Percentiles rank a stretch among this genome's conserved stretches.
These are phyloP conservation scores for Typhlomys cinereus DNA, from an alignment of 2,113 vertebrate species.

Conservation along the genomic window DNA sequence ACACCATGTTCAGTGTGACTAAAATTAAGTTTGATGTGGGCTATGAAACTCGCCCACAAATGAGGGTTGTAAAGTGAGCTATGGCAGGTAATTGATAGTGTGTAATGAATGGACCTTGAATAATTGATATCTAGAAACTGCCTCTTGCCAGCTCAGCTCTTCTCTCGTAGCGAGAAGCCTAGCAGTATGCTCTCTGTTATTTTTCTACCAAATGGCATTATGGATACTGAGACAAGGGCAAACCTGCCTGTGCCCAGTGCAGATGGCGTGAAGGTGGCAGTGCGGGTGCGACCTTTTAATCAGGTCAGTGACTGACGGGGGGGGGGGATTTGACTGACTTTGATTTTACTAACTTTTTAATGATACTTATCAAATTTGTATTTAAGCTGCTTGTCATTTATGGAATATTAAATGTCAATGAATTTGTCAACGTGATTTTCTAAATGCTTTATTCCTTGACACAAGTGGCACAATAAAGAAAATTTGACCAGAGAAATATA, in stretches of 20 bases:
- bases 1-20: neutral
- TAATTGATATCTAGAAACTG: conserved; percentile 67
- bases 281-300: conserved; percentile 88
- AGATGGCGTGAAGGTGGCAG: conserved; percentile 89
- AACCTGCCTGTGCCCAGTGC: conserved; percentile 77
- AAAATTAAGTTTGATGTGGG: conserved; percentile 22
- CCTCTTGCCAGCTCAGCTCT: conserved; percentile 56
- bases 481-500: conserved; percentile 41
- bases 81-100: conserved; percentile 72
- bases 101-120: conserved; percentile 71
- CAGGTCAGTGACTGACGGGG: conserved; percentile 82
- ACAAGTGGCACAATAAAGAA: conserved; percentile 75
- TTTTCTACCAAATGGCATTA: conserved; percentile 62
- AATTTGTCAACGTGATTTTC: conserved; percentile 69
- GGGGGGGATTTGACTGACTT: conserved; percentile 44
- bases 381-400: conserved; percentile 76
- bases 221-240: conserved; percentile 37
- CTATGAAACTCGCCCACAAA: conserved; percentile 60
- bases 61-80: conserved; percentile 77
- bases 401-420: conserved; percentile 74
- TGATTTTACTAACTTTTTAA: conserved; percentile 64
- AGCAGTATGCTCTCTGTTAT: conserved; percentile 38
- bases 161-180: conserved; percentile 12
- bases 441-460: conserved; percentile 55
- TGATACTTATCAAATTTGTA: conserved; percentile 58